Evolutionary conservation across 2,888 invertebrate genomes (phyloP).

Genomic region (Patella depressa): DNA sequence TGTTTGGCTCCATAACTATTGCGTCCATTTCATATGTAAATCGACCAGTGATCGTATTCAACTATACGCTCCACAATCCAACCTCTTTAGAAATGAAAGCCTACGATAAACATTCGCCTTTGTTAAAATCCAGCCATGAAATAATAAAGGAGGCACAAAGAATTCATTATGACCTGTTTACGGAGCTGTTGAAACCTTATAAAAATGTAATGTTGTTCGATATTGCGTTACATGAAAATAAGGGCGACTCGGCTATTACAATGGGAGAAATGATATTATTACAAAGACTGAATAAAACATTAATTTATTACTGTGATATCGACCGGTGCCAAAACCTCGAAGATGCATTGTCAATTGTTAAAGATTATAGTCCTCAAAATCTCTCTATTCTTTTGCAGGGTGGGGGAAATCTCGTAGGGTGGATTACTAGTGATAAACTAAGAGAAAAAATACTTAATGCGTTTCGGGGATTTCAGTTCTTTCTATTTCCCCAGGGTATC

Average conservation of each 20-base stretch:
- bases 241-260: slow-evolving; percentile 42
- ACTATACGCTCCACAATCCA: too few species aligned
- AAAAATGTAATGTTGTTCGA: slow-evolving; percentile 39
- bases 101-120: too few species aligned
- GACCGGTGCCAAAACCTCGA: not conserved
- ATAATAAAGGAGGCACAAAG: slow-evolving; percentile 23
- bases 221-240: slow-evolving; percentile 37
- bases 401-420: slow-evolving; percentile 36
- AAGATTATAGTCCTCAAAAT: slow-evolving; percentile 13
- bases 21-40: too few species aligned
- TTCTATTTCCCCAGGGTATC: not conserved
- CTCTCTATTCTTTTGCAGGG: slow-evolving; percentile 42
- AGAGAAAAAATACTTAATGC: not conserved
- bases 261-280: slow-evolving; percentile 35
- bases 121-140: too few species aligned
- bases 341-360: not conserved
- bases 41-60: too few species aligned
- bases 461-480: not conserved
- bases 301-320: slow-evolving; percentile 22
- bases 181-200: slow-evolving; percentile 15
- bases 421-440: not conserved
- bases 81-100: too few species aligned
- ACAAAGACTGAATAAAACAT: slow-evolving; percentile 20
- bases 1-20: too few species aligned
- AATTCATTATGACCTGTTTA: slow-evolving; percentile 22